These are phyloP conservation scores for Cremastinae sp. DNA, from an alignment of 2,888 invertebrate species.

Conservation along the genomic window DNA sequence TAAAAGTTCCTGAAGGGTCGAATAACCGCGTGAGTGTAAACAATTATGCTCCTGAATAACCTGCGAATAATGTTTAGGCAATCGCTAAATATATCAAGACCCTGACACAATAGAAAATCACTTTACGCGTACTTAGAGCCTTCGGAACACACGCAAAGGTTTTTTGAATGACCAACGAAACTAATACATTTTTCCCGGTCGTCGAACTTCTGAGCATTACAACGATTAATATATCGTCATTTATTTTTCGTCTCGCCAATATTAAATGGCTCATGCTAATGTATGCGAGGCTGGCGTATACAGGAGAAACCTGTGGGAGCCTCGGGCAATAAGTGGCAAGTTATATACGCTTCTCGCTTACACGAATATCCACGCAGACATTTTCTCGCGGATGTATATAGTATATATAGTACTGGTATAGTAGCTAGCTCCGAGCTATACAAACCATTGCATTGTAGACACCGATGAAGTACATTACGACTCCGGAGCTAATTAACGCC, in stretches of 20 bases:
- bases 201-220: not conserved
- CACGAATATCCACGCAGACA: constrained; percentile 7
- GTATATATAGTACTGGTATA: not conserved
- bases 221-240: constrained; percentile 18
- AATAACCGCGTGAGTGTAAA: not conserved
- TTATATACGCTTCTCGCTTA: not conserved
- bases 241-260: constrained; percentile 39
- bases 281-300: constrained; percentile 25
- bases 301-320: constrained; percentile 29
- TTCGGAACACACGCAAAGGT: not conserved
- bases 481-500: constrained; percentile 59
- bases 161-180: too few species aligned
- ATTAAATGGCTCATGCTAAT: constrained; percentile 39
- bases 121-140: not conserved
- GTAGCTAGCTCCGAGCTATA: constrained; percentile 32
- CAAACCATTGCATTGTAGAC: constrained; percentile 32
- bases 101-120: not conserved
- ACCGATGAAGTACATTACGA: constrained; percentile 46
- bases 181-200: constrained; percentile 9
- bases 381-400: constrained; percentile 35
- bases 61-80: constrained; percentile 20
- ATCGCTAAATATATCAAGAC: not conserved
- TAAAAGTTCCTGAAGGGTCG: not conserved
- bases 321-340: constrained; percentile 20
- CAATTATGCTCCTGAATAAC: constrained; percentile 3